phyloP scores from a whole-genome alignment of 35 echinoderm and acorn worm genomes.

The Strongylocentrotus purpuratus region DNA sequence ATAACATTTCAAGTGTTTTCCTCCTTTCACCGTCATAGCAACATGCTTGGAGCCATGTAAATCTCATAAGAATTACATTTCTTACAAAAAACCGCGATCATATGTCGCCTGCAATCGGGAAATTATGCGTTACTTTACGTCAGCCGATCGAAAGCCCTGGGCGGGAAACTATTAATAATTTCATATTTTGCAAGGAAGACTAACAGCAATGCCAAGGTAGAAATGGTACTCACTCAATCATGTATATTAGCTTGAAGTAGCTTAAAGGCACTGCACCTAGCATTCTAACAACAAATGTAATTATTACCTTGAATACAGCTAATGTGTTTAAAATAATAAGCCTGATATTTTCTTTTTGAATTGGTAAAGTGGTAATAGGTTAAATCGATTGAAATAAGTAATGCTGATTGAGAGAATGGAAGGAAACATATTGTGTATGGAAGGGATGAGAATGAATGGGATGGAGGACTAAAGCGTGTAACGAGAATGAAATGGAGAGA shows the following conservation, averaged over 20 bases:
- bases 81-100: neutral
- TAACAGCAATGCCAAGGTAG: neutral
- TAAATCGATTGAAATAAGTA: neutral
- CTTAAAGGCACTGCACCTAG: neutral
- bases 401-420: neutral
- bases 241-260: neutral
- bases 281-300: no score
- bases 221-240: neutral
- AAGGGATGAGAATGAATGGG: neutral
- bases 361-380: no score
- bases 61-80: neutral
- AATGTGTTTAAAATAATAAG: no score
- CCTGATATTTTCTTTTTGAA: no score
- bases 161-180: constrained; percentile 18
- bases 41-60: neutral
- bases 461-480: neutral
- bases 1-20: neutral
- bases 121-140: neutral
- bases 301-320: no score
- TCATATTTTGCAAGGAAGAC: neutral
- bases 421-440: no score
- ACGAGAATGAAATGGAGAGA: neutral
- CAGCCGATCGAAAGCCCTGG: neutral
- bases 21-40: neutral
- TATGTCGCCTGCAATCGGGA: neutral